These are phyloP conservation scores for Hirtodrosophila histrioides DNA, from an alignment of 2,888 invertebrate species.

Conservation along the genomic window DNA sequence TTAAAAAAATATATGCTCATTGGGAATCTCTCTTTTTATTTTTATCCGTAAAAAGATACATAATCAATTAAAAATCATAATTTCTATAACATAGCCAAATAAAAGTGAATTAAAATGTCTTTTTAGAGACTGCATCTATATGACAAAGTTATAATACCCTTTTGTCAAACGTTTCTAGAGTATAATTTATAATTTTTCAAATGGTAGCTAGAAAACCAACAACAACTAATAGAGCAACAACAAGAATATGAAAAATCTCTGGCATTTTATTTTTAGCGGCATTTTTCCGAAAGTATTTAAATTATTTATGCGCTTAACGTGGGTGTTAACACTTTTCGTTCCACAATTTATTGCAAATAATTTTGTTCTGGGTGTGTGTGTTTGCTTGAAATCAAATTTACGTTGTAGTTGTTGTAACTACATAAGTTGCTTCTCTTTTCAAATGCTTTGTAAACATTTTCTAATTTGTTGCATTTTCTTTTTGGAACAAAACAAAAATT, in stretches of 20 bases:
- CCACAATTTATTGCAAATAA: conserved; percentile 73
- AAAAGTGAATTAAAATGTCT: too few relatives aligned
- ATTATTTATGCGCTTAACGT: conserved; percentile 72
- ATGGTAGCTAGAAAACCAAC: conserved; percentile 3
- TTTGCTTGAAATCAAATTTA: conserved; percentile 2
- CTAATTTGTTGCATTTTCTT: conserved; percentile 61
- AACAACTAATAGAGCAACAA: conserved; percentile 2
- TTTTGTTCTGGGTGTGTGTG: conserved; percentile 27
- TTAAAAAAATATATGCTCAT: too few relatives aligned
- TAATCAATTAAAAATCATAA: too few relatives aligned
- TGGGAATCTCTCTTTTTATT: too few relatives aligned
- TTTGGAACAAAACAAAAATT: conserved; percentile 10
- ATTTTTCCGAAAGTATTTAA: conserved; percentile 67
- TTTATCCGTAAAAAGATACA: too few relatives aligned
- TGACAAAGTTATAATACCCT: background rate
- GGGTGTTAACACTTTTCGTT: conserved; percentile 73
- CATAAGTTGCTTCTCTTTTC: conserved; percentile 30
- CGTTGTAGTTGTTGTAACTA: conserved; percentile 25
- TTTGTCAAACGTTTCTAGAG: background rate
- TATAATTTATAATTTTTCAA: conserved; percentile 43
- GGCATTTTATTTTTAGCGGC: conserved; percentile 60
- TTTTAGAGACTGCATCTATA: background rate
- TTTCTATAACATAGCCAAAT: too few relatives aligned
- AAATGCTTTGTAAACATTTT: conserved; percentile 63
- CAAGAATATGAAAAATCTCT: conserved; percentile 31